Percentiles rank a stretch among this genome's conserved stretches.
Evolutionary conservation across 2,888 invertebrate species (phyloP).

Genomic region (Tubiluchus corallicola): DNA sequence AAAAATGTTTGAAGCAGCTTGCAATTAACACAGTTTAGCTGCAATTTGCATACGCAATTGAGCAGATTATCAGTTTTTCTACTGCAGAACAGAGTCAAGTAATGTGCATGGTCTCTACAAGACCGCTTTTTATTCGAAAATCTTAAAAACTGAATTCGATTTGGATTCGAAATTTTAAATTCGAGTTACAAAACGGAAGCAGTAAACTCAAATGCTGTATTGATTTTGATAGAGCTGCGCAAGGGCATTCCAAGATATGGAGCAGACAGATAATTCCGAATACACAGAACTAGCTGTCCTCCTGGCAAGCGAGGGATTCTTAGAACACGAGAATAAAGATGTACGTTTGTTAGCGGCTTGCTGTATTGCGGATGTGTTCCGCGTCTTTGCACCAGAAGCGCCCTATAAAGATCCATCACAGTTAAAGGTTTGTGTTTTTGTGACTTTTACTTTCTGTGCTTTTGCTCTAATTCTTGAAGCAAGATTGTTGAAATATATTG

Average conservation of each 20-base stretch:
- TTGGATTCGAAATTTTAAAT: too few species aligned
- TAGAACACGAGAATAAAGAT: slow-evolving; percentile 71
- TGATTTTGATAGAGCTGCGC: slow-evolving; percentile 49
- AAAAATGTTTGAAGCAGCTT: too few species aligned
- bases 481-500: not conserved
- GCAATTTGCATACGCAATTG: too few species aligned
- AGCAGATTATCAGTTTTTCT: too few species aligned
- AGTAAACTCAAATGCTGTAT: not conserved
- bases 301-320: slow-evolving; percentile 76
- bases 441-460: not conserved
- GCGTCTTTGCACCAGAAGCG: slow-evolving; percentile 92
- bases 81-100: too few species aligned
- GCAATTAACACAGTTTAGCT: too few species aligned
- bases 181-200: slow-evolving; percentile 7
- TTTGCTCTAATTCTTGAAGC: not conserved
- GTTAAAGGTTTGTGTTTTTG: slow-evolving; percentile 40
- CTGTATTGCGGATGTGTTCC: slow-evolving; percentile 86
- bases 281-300: slow-evolving; percentile 79
- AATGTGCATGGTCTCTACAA: too few species aligned
- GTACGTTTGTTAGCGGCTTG: slow-evolving; percentile 87
- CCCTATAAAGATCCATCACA: slow-evolving; percentile 91
- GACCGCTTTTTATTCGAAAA: too few species aligned
- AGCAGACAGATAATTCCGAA: slow-evolving; percentile 75
- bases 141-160: too few species aligned
- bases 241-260: slow-evolving; percentile 85